Evolutionary conservation across 2,888 invertebrate genomes (phyloP).

Genomic region (Heliconius erato): DNA sequence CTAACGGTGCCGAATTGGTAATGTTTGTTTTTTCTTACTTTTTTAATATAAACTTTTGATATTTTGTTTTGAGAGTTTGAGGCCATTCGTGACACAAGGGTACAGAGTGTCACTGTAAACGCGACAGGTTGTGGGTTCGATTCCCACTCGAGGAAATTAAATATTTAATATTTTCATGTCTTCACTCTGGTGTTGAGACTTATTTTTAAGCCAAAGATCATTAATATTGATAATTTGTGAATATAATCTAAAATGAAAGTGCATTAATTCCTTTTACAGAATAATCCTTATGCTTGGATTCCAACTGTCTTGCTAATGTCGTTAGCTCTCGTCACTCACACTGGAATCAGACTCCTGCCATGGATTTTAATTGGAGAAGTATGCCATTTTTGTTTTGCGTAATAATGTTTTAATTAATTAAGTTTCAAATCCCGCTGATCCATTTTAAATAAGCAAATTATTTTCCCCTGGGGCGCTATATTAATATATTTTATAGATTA

Average conservation of each 20-base stretch:
- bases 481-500: no score
- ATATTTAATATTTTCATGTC: neutral
- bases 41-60: neutral
- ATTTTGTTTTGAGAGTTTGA: neutral
- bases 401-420: no score
- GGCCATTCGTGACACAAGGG: no score
- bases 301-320: constrained; percentile 88
- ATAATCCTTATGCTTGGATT: constrained; percentile 87
- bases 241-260: neutral
- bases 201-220: no score
- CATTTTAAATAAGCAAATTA: no score
- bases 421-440: no score
- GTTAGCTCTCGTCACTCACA: constrained; percentile 89
- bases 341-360: constrained; percentile 89
- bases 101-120: no score
- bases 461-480: no score
- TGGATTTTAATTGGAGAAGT: constrained; percentile 94
- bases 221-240: neutral
- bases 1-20: constrained; percentile 1
- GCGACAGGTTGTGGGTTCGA: no score
- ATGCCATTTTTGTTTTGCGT: constrained; percentile 27
- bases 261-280: constrained; percentile 60
- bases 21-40: no score
- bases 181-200: neutral
- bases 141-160: neutral